These are phyloP conservation scores for Drosophila multiciliata DNA, from an alignment of 2,888 invertebrate species.

Conservation along the genomic window DNA sequence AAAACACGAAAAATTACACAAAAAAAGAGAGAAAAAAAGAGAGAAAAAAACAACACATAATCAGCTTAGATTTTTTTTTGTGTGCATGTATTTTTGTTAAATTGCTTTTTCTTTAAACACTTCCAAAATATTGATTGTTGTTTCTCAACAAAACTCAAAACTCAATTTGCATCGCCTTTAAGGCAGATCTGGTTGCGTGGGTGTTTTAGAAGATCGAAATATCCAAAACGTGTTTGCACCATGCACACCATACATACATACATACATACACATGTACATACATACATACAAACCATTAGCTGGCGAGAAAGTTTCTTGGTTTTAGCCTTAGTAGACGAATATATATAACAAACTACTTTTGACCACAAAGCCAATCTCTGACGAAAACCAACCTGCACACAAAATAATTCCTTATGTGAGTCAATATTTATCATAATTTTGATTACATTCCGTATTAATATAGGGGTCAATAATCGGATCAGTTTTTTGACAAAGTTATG, in stretches of 20 bases:
- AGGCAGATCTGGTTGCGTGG: slow-evolving; percentile 40
- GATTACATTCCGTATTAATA: background rate
- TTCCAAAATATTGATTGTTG: slow-evolving; percentile 11
- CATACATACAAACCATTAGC: slow-evolving; percentile 15
- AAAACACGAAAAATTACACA: slow-evolving; percentile 12
- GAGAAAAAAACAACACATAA: slow-evolving; percentile 46
- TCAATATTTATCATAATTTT: background rate
- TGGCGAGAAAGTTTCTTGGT: slow-evolving; percentile 37
- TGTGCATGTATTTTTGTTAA: slow-evolving; percentile 13
- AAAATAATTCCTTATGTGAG: background rate
- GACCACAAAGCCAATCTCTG: too few relatives aligned
- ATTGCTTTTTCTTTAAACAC: slow-evolving; percentile 22
- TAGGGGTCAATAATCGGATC: background rate
- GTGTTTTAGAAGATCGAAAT: slow-evolving; percentile 36
- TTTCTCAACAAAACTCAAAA: slow-evolving; percentile 28
- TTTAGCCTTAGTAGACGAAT: background rate
- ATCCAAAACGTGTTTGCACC: slow-evolving; percentile 40
- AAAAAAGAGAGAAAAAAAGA: slow-evolving; percentile 1
- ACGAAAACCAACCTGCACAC: background rate
- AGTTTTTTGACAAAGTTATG: background rate
- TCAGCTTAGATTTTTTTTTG: slow-evolving; percentile 54
- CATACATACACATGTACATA: background rate
- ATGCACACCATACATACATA: background rate
- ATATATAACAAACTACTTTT: background rate
- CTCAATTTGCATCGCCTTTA: slow-evolving; percentile 54